A percentile compares a stretch with the other conserved stretches of the same genome.
phyloP scores from a whole-genome alignment of 2,113 vertebrate species.

The Ctenomys sociabilis region DNA sequence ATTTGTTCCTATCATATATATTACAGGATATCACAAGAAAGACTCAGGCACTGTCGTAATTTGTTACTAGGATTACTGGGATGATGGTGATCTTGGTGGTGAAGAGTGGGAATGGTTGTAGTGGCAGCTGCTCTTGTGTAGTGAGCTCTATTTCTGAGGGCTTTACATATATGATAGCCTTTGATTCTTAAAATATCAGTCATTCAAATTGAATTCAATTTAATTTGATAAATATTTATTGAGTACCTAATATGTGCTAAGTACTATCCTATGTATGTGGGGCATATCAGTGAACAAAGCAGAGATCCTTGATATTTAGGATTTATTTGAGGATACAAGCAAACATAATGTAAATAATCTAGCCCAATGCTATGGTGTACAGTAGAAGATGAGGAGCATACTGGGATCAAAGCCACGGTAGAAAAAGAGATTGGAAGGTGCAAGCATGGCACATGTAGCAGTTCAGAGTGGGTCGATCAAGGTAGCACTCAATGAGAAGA shows the following conservation, averaged over 20 bases:
- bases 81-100: background rate
- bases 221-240: constrained; percentile 32
- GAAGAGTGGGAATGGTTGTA: background rate
- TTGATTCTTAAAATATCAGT: background rate
- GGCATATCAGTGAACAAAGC: background rate
- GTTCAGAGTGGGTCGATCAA: background rate
- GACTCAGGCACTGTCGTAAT: background rate
- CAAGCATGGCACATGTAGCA: background rate
- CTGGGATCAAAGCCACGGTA: background rate
- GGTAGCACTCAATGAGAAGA: background rate
- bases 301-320: background rate
- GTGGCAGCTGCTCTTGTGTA: background rate
- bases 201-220: constrained; percentile 10
- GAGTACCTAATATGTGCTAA: background rate
- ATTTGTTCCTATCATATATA: background rate
- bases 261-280: background rate
- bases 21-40: background rate
- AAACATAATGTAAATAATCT: background rate
- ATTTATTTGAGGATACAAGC: background rate
- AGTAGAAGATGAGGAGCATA: background rate
- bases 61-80: background rate
- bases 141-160: background rate
- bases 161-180: background rate
- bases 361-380: background rate
- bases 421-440: background rate